A percentile compares a stretch with the other conserved stretches of the same genome.
phyloP scores from a whole-genome alignment of 2,797 vertebrate genomes.

The Sebastes vulpes region DNA sequence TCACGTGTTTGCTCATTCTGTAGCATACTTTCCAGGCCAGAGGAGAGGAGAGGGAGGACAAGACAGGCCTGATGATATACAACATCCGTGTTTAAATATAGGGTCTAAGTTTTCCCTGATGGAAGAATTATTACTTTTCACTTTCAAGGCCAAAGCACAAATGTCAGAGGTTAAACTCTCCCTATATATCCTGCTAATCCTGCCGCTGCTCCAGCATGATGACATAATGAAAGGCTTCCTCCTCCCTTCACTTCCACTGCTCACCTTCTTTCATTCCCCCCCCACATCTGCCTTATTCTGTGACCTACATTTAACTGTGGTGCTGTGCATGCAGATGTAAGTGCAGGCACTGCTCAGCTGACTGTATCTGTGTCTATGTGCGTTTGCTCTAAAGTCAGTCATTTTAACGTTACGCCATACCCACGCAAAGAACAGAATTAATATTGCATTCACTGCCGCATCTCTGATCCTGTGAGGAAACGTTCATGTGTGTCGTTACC shows the following conservation, averaged over 20 bases:
- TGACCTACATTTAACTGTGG: slow-evolving; percentile 72
- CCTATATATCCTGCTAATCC: slow-evolving; percentile 33
- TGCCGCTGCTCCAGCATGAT: slow-evolving; percentile 30
- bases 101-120: slow-evolving; percentile 1
- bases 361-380: slow-evolving; percentile 12
- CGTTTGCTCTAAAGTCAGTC: slow-evolving; percentile 20
- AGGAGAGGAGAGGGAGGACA: background rate
- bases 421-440: slow-evolving; percentile 23
- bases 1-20: background rate
- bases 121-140: slow-evolving; percentile 15
- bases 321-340: slow-evolving; percentile 56
- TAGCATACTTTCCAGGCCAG: background rate
- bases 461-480: background rate
- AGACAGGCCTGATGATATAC: background rate
- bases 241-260: slow-evolving; percentile 35
- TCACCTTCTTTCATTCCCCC: slow-evolving; percentile 66
- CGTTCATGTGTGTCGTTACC: background rate
- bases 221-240: slow-evolving; percentile 74
- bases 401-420: slow-evolving; percentile 8
- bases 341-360: slow-evolving; percentile 16
- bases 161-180: slow-evolving; percentile 23
- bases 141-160: slow-evolving; percentile 1
- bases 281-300: slow-evolving; percentile 44
- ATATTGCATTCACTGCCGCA: slow-evolving; percentile 17
- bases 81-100: background rate